phyloP scores from a whole-genome alignment of 1,140 invertebrate species.

The Magallana angulata region DNA sequence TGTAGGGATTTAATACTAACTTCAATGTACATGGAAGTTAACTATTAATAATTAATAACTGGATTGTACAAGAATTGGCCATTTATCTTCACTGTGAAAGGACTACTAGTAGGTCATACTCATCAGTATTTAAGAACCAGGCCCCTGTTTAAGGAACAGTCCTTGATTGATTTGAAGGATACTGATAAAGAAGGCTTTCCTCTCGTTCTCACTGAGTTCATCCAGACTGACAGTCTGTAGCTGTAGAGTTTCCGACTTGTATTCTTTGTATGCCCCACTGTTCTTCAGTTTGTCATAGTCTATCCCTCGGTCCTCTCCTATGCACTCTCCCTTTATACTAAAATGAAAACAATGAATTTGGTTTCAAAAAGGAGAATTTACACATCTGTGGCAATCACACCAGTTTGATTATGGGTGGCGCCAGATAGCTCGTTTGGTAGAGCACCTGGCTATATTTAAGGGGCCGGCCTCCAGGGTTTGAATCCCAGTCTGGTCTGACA shows the following conservation, averaged over 20 bases:
- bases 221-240: constrained; percentile 61
- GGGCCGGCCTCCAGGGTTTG: no score
- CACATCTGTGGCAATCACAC: background rate
- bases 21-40: no score
- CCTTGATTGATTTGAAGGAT: constrained; percentile 62
- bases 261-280: constrained; percentile 62
- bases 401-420: background rate
- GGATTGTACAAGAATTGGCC: no score
- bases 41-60: no score
- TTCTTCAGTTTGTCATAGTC: constrained; percentile 62
- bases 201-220: constrained; percentile 55
- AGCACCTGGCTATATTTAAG: background rate
- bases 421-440: background rate
- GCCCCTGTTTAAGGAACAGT: no score
- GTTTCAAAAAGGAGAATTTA: background rate
- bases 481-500: no score
- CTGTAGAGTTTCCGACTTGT: constrained; percentile 53
- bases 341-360: constrained; percentile 40
- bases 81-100: no score
- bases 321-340: constrained; percentile 69
- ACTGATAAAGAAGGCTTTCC: constrained; percentile 74
- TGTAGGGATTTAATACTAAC: no score
- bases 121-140: no score
- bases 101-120: no score
- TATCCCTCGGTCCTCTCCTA: constrained; percentile 63